Evolutionary conservation across 2,113 vertebrate species (phyloP), one percentile per base, ranked within the genome.

Genomic region (Chaenogobius annularis): DNA sequence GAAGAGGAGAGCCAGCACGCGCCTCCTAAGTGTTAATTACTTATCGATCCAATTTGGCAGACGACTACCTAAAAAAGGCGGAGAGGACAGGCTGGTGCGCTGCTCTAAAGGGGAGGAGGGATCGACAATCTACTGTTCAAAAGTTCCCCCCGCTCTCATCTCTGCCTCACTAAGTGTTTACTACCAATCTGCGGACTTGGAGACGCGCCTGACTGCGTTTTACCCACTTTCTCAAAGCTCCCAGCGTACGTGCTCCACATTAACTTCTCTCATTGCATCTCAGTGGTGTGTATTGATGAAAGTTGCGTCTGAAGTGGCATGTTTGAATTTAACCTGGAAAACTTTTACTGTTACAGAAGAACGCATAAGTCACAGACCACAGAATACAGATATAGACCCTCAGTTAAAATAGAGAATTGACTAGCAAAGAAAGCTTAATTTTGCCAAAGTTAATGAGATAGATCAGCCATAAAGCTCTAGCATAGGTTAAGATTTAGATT

Each of bases 31-130:
- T 91, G 92, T 92, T 94, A 94, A 93, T 93, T 91, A 93, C 85
- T 90, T 93, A 93, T 94, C 69, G 92, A 94, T 93, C 83, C 90
- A 93, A 92, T 91, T 93, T 93, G 86, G 87, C 84, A 89, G 86
- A 92, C 88, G 87, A 91, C 87, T 91, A 87, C 84, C 86, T 89
- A 87, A 40, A 89, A 86, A 85, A 87, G 69, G 89, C 62, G 14
- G 68, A 82, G 68, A 82, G 73, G 82, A 74, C 77, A 85, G 76
- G 75, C 77, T 66, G 37, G 76, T 58, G 76, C 68, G 40, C 50
- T 46, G 75, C 72, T 88, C 70, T 72, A 82, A 88, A 22, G 71
- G 69, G 85, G 77, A 74, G 81, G 73, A 68, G 82, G 73, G 78
- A 85, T 63, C 17, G 83, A 85, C 80, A 85, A 72, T 86, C 74